Evolutionary conservation across 2,888 invertebrate genomes (phyloP).

Genomic region (Cryptocheilus praepositus): DNA sequence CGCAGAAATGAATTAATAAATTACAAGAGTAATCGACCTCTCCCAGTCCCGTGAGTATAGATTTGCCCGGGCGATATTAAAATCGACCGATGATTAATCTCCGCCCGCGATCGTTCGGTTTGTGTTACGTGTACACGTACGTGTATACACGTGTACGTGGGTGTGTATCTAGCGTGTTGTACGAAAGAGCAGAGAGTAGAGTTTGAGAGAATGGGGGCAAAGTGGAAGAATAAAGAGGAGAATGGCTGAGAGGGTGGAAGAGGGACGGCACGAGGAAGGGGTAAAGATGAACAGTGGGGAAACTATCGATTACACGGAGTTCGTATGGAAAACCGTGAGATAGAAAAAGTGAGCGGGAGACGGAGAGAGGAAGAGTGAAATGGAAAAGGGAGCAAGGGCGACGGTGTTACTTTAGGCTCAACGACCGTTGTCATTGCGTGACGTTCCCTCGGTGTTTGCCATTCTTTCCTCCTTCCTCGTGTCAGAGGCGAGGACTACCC

Average conservation of each 20-base stretch:
- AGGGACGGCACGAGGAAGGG: constrained; percentile 20
- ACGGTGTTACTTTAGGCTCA: constrained; percentile 25
- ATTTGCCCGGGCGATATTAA: constrained; percentile 58
- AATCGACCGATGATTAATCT: constrained; percentile 67
- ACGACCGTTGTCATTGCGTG: constrained; percentile 26
- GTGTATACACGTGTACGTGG: constrained; percentile 12
- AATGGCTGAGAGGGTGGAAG: background rate
- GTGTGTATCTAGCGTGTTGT: constrained; percentile 1
- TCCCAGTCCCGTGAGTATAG: constrained; percentile 32
- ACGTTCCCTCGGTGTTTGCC: constrained; percentile 3
- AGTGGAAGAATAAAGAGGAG: background rate
- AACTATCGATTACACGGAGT: constrained; percentile 55
- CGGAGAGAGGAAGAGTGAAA: background rate
- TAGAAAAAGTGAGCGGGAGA: constrained; percentile 17
- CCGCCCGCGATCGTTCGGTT: constrained; percentile 23
- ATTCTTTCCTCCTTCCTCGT: background rate
- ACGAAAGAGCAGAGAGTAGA: constrained; percentile 8
- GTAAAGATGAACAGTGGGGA: constrained; percentile 21
- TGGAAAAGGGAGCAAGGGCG: constrained; percentile 11
- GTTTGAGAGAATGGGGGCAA: background rate
- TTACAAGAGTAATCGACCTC: constrained; percentile 40
- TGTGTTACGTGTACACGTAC: constrained; percentile 11
- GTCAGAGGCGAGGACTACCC: background rate
- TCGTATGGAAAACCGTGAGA: constrained; percentile 29
- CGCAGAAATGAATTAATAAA: constrained; percentile 64